Evolutionary conservation across 2,797 vertebrate species (phyloP), one percentile per base, ranked within the genome.

Genomic region (Sardinella longiceps): DNA sequence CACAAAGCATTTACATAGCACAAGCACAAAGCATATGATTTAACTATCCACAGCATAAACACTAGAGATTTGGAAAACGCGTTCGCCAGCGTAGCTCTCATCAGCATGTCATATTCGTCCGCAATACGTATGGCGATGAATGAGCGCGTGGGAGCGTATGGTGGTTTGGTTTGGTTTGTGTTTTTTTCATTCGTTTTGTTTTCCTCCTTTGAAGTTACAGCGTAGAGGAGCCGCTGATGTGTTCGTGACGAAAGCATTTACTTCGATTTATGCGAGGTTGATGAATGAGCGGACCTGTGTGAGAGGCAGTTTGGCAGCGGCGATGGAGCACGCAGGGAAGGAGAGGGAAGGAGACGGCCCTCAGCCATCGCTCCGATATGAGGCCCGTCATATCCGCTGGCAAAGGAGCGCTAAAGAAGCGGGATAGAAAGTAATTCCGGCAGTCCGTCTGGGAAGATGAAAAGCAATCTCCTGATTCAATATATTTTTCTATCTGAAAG

Each of bases 361-460:
- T 86, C 89, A 90, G 91, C 90, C 87, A 90, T 94, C 89, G 91
- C 51, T 77, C 70, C 43, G 70, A 43, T 77, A 77, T 43, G 70
- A 91, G 91, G 90, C 89, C 91, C 90, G 88, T 94, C 90, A 94
- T 95, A 93, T 95, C 92, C 91, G 87, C 88, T 92, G 84, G 88
- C 91, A 85, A 90, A 84, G 86, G 90, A 91, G 84, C 89, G 86
- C 87, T 93, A 92, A 90, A 92, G 90, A 92, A 91, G 90, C 39
- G 60, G 92, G 91, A 95, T 95, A 90, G 87, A 88, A 84, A 89
- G 89, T 90, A 91, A 94, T 94, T 92, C 93, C 92, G 92, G 90
- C 89, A 91, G 92, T 91, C 91, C 90, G 91, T 92, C 89, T 90
- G 90, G 92, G 88, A 88, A 92, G 91, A 93, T 94, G 91, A 92